A percentile compares a stretch with the other conserved stretches of the same genome.
Evolutionary conservation across 2,888 invertebrate genomes (phyloP).

Genomic region (Heliconius cydno): DNA sequence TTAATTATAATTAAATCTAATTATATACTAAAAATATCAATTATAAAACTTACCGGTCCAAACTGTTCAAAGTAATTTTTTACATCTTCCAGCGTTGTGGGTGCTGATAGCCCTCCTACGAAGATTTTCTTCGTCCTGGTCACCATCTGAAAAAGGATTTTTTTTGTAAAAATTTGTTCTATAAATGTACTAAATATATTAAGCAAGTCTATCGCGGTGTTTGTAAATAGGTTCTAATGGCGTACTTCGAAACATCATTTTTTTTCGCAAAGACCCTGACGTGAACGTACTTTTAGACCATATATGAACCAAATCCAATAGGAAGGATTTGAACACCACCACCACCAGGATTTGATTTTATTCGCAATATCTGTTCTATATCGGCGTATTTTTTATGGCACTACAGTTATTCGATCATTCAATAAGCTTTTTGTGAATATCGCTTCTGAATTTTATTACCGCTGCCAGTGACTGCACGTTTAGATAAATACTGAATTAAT

Average conservation of each 20-base stretch:
- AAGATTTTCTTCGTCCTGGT: slow-evolving; percentile 99
- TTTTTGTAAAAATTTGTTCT: slow-evolving; percentile 15
- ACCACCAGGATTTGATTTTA: too few relatives aligned
- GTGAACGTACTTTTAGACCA: neutral
- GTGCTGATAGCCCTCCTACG: slow-evolving; percentile 99
- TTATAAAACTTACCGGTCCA: slow-evolving; percentile 94
- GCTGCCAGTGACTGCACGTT: neutral
- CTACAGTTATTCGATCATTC: neutral
- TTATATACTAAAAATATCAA: neutral
- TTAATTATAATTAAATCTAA: neutral
- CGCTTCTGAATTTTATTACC: slow-evolving; percentile 4
- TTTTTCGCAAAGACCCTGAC: neutral
- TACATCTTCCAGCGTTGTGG: slow-evolving; percentile 99
- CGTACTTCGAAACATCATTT: neutral
- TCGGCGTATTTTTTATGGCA: neutral
- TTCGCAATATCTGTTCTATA: neutral
- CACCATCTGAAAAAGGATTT: slow-evolving; percentile 93
- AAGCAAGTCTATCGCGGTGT: neutral
- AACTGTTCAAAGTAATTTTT: slow-evolving; percentile 99
- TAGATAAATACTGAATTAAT: neutral
- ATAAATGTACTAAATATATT: neutral
- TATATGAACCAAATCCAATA: neutral
- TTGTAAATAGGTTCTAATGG: neutral
- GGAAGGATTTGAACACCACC: neutral
- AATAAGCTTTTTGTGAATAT: slow-evolving; percentile 9